Percentiles rank a stretch among this genome's conserved stretches.
These are phyloP conservation scores for Panopea generosa DNA, from an alignment of 2,888 invertebrate species.

Conservation along the genomic window DNA sequence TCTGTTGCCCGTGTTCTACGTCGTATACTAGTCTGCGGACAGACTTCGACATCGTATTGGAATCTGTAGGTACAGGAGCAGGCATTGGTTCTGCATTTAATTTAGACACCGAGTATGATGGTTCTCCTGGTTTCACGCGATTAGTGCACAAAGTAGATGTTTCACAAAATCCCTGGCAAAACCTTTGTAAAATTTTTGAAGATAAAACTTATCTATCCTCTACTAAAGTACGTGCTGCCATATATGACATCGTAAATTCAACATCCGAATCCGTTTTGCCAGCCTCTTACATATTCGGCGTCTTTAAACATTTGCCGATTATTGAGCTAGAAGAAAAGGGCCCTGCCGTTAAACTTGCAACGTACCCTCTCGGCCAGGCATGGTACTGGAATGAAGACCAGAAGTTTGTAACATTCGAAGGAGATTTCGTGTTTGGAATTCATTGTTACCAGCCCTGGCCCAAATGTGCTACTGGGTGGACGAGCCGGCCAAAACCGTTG, in stretches of 20 bases:
- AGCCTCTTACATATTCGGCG: conserved; percentile 33
- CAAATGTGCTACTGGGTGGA: conserved; percentile 17
- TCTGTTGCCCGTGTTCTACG: conserved; percentile 30
- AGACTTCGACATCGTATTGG: conserved; percentile 24
- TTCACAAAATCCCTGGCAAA: too few relatives aligned
- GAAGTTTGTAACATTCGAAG: conserved; percentile 34
- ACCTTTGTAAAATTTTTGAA: too few relatives aligned
- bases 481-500: conserved; percentile 15
- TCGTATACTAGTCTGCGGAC: conserved; percentile 23
- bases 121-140: too few relatives aligned
- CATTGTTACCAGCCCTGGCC: conserved; percentile 24
- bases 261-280: conserved; percentile 21
- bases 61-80: background rate
- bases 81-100: too few relatives aligned
- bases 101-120: too few relatives aligned
- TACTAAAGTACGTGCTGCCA: too few relatives aligned
- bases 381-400: conserved; percentile 47
- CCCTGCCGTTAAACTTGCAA: conserved; percentile 28
- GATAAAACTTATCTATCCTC: too few relatives aligned
- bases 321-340: conserved; percentile 36
- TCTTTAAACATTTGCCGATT: conserved; percentile 20
- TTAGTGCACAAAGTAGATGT: too few relatives aligned
- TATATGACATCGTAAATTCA: too few relatives aligned
- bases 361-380: conserved; percentile 35
- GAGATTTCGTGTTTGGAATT: conserved; percentile 42